Evolutionary conservation across 2,888 invertebrate genomes (phyloP).

Genomic region (Nomada ruficornis): DNA sequence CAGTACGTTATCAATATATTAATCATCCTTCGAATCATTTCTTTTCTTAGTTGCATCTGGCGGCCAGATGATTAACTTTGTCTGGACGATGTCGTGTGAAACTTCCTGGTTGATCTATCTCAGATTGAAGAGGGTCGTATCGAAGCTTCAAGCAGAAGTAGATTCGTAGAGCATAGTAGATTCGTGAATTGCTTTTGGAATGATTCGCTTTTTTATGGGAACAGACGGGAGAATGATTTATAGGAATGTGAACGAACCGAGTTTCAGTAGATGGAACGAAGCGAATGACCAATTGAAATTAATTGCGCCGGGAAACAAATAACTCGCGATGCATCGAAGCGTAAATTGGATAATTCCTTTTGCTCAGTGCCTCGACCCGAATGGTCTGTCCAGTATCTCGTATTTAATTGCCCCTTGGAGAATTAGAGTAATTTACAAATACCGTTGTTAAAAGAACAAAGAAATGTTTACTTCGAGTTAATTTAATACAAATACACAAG

Average conservation of each 20-base stretch:
- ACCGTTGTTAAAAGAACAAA: no score
- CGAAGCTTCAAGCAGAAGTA: no score
- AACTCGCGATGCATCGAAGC: neutral
- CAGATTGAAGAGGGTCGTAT: neutral
- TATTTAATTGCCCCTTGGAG: neutral
- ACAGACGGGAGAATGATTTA: neutral
- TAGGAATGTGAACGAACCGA: neutral
- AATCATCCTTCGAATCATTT: conserved; percentile 28
- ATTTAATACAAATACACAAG: no score
- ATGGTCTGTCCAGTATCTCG: neutral
- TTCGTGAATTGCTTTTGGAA: neutral
- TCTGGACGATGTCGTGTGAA: neutral
- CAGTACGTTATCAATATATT: neutral
- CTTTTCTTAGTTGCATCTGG: conserved; percentile 32
- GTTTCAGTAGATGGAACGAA: neutral
- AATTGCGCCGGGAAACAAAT: conserved; percentile 18
- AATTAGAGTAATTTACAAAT: no score
- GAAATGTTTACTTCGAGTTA: no score
- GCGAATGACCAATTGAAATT: conserved; percentile 3
- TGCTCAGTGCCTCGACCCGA: neutral
- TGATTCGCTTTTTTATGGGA: neutral
- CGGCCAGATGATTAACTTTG: neutral
- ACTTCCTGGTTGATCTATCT: conserved; percentile 5
- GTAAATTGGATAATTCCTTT: conserved; percentile 21
- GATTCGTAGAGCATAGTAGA: neutral